Base-by-base conservation (phyloP, 2,797 vertebrate species). In the Selene dorsalis region DNA sequence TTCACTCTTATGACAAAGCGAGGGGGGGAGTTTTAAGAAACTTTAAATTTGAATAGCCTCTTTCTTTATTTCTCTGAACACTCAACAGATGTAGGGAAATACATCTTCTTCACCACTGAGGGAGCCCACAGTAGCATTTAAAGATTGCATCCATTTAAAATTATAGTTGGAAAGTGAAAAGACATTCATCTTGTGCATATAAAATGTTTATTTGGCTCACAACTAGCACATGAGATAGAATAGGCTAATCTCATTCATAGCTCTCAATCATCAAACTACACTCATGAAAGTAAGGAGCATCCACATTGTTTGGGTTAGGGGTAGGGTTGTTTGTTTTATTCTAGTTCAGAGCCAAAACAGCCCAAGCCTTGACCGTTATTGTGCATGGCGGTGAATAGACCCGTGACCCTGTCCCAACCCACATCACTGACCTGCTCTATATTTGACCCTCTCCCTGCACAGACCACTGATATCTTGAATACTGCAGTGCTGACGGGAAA, bases 381-480 rank as follows among this genome's bases (percentile, higher is more conserved):
- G 22, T 30, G 35, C 8, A 30, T 45, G 8, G 20, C 11, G 12
- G 4, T 53, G 24, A 60, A 61, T 63, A 47, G 13, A 75, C 22
- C 35, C 63, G 57, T 47, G 32, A 48, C 32, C 24, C 11, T 35
- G 53, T 17, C 13, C 30, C 8, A n/a, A 30, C 32, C 9, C 35
- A 16, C 22, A 45, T 26, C 12, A 18, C 38, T 78, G 60, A 80
- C 47, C 22, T 26, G 16, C 16, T 43, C 2, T 59, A 43, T n/a
- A 6, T 73, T 28, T 63, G 20, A 10, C 18, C 12, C 32, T 76
- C 28, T 62, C 35, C 70, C 30, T 60, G 0, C 53, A 2, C 92
- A 99, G 98, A 96, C 95, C 83, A 93, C 91, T 0, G 97, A 97
- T 66, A 88, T 99, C n/a, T 90, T 99, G 80, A 99, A 98, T 80